phyloP scores from a whole-genome alignment of 2,113 vertebrate species.

The Microtus montanus region DNA sequence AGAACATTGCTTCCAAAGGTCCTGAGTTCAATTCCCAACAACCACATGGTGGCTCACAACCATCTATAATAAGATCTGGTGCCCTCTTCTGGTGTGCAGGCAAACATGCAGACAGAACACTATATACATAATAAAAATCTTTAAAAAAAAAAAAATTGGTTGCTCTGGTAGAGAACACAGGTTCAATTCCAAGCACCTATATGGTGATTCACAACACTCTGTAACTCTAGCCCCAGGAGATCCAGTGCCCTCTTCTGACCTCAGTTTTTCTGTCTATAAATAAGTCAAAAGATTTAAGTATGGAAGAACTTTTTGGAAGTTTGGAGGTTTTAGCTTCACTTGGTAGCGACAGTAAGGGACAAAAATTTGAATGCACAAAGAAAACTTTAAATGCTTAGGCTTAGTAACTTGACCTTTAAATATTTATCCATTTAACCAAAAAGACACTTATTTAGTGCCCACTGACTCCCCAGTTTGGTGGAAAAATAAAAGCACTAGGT shows the following conservation, averaged over 20 bases:
- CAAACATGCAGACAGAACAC: too few species aligned
- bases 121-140: too few species aligned
- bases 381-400: slow-evolving; percentile 47
- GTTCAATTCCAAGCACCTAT: too few species aligned
- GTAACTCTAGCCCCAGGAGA: too few species aligned
- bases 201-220: too few species aligned
- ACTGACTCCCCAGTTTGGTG: background rate
- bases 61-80: too few species aligned
- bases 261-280: background rate
- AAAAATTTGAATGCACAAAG: slow-evolving; percentile 53
- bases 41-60: too few species aligned
- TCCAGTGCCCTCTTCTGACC: background rate
- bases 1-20: too few species aligned
- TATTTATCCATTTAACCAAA: slow-evolving; percentile 12
- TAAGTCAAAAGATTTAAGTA: slow-evolving; percentile 30
- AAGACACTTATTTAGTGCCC: background rate
- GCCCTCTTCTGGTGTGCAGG: too few species aligned
- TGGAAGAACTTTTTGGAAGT: slow-evolving; percentile 55
- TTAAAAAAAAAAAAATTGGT: too few species aligned
- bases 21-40: too few species aligned
- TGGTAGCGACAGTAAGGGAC: slow-evolving; percentile 20
- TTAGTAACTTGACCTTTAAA: slow-evolving; percentile 39
- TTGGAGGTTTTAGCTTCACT: slow-evolving; percentile 62
- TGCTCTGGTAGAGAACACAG: too few species aligned
- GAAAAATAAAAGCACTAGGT: background rate